phyloP scores from a whole-genome alignment of 1,140 invertebrate species.

The Pemphigus obesinymphae region DNA sequence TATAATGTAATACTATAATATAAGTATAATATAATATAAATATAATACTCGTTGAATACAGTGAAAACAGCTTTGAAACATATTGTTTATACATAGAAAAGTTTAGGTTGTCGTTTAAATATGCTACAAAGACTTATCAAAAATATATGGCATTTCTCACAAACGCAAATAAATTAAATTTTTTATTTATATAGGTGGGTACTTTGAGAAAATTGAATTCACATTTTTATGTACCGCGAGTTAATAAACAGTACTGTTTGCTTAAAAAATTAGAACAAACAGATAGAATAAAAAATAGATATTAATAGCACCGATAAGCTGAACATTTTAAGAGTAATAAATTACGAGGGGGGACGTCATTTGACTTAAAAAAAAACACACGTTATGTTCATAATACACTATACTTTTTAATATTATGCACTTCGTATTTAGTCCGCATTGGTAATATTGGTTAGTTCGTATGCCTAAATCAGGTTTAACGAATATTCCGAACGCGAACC shows the following conservation, averaged over 20 bases:
- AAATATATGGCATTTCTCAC: too few species aligned
- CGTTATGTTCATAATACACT: background rate
- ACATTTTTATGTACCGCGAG: too few species aligned
- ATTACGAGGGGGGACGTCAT: background rate
- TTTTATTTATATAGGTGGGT: too few species aligned
- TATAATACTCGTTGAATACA: background rate
- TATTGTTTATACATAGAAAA: background rate
- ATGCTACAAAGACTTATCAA: background rate
- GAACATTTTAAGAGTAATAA: background rate
- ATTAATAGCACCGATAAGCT: background rate
- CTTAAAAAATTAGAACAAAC: background rate
- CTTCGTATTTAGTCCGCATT: too few species aligned
- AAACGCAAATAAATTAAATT: too few species aligned
- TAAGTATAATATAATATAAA: background rate
- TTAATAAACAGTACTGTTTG: too few species aligned
- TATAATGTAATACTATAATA: background rate
- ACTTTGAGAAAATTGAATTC: too few species aligned
- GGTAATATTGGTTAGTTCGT: background rate
- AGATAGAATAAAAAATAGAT: background rate
- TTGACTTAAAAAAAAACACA: background rate
- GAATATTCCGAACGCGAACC: too few species aligned
- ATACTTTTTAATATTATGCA: too few species aligned
- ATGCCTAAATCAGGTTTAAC: too few species aligned
- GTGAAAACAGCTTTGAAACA: slow-evolving; percentile 7
- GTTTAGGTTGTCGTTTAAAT: background rate